phyloP scores from a whole-genome alignment of 2,888 invertebrate species.

The Dendrolimus houi region DNA sequence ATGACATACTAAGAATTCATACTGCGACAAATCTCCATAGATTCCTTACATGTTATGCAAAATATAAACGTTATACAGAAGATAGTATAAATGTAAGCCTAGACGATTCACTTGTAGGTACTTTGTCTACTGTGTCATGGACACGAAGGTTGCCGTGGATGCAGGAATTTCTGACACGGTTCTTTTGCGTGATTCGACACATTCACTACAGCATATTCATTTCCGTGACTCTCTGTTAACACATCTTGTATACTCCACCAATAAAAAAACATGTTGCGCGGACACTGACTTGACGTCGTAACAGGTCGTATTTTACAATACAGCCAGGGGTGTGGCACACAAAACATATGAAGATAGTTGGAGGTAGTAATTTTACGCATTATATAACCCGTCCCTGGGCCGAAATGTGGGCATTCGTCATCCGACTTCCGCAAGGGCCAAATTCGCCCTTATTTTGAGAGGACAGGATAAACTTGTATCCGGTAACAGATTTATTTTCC shows the following conservation, averaged over 20 bases:
- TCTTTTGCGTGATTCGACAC: too few relatives aligned
- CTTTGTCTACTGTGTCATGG: too few relatives aligned
- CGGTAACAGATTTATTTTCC: constrained; percentile 56
- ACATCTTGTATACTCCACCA: neutral
- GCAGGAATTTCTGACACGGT: too few relatives aligned
- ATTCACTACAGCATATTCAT: too few relatives aligned
- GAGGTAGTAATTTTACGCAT: constrained; percentile 69
- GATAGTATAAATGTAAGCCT: too few relatives aligned
- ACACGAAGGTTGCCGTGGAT: too few relatives aligned
- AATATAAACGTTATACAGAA: too few relatives aligned
- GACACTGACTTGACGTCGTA: neutral
- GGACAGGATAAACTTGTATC: constrained; percentile 55
- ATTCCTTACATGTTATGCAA: too few relatives aligned
- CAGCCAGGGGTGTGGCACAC: constrained; percentile 11
- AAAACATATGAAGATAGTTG: constrained; percentile 54
- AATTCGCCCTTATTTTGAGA: constrained; percentile 52
- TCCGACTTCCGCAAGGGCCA: constrained; percentile 41
- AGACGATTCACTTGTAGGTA: too few relatives aligned
- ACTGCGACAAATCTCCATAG: too few relatives aligned
- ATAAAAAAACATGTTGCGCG: neutral
- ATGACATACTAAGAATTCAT: too few relatives aligned
- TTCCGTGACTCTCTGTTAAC: neutral
- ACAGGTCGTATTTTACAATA: neutral
- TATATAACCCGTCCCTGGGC: constrained; percentile 61
- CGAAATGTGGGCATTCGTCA: constrained; percentile 60